Conservation (phyloP, 2,888 invertebrate genomes). For the Resseliella maxima region DNA sequence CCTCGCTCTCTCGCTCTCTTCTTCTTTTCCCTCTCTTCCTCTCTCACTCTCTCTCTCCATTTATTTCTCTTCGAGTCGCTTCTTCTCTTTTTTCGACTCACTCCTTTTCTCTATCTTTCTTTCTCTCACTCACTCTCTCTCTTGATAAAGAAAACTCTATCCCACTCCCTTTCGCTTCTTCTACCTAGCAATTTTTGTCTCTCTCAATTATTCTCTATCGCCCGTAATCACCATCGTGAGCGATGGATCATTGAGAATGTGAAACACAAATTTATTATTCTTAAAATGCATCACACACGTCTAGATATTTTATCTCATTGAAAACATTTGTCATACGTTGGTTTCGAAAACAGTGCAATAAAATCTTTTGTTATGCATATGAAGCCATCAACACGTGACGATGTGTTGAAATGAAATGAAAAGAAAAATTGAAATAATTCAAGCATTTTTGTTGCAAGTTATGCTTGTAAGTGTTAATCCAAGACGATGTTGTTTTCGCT, state of each 20-base stretch:
- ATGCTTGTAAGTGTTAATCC: neutral
- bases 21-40: too few species aligned
- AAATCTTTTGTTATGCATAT: neutral
- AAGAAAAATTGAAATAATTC: neutral
- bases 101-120: too few species aligned
- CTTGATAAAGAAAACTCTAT: too few species aligned
- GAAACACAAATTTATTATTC: neutral
- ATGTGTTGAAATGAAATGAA: neutral
- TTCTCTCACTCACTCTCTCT: too few species aligned
- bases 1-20: too few species aligned
- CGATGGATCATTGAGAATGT: constrained; percentile 11
- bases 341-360: constrained; percentile 6
- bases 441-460: neutral
- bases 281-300: neutral
- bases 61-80: too few species aligned
- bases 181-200: too few species aligned
- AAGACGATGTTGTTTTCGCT: neutral
- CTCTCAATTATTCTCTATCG: too few species aligned
- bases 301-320: neutral
- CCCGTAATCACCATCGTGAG: too few species aligned
- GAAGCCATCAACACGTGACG: constrained; percentile 17
- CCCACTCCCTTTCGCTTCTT: too few species aligned
- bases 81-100: too few species aligned
- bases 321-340: neutral
- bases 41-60: too few species aligned